phyloP scores from a whole-genome alignment of 2,113 vertebrate species.

The Gobiocypris rarus region DNA sequence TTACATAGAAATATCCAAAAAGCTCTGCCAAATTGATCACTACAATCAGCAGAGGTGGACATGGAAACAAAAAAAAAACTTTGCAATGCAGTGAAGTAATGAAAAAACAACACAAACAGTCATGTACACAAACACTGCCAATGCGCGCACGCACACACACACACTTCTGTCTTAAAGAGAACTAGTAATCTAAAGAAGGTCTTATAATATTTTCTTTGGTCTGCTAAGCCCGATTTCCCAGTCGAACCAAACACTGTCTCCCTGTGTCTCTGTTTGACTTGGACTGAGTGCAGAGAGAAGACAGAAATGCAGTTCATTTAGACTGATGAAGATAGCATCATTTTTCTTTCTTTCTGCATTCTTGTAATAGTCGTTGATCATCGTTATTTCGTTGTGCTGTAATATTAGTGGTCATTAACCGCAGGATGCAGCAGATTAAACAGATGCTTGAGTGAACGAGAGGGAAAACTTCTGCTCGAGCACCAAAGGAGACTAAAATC shows the following conservation, averaged over 20 bases:
- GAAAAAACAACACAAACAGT: neutral
- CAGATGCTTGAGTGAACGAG: neutral
- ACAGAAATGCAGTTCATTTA: slow-evolving; percentile 14
- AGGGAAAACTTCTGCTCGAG: slow-evolving; percentile 7
- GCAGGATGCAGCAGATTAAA: slow-evolving; percentile 38
- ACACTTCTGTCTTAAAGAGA: neutral
- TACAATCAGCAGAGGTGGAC: neutral
- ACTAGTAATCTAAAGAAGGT: slow-evolving; percentile 28
- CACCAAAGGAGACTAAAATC: neutral
- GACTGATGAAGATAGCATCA: slow-evolving; percentile 12
- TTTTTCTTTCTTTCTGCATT: slow-evolving; percentile 4
- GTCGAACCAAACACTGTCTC: neutral
- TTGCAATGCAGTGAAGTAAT: neutral
- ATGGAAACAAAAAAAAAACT: neutral
- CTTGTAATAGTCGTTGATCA: neutral
- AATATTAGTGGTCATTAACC: slow-evolving; percentile 8
- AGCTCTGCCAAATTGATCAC: neutral
- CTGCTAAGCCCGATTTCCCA: neutral
- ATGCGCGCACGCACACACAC: neutral
- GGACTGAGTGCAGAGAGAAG: slow-evolving; percentile 35
- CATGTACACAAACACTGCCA: neutral
- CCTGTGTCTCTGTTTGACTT: slow-evolving; percentile 34
- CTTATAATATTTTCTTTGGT: slow-evolving; percentile 47
- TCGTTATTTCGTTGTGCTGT: neutral
- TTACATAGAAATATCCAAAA: neutral